Conservation (phyloP, 2,888 invertebrate species). For the Polyommatus icarus region DNA sequence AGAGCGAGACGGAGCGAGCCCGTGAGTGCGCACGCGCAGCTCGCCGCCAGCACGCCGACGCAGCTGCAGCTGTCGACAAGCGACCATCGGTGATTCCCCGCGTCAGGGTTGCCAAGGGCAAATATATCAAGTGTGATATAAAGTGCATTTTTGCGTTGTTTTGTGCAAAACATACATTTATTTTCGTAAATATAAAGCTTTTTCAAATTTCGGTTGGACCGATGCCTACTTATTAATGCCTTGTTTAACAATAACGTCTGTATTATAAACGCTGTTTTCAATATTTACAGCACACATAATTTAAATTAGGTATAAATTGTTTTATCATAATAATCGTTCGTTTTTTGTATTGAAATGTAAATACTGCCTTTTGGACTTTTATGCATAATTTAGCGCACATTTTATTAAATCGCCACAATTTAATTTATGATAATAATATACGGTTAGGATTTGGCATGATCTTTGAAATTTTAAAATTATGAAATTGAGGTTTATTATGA, state of each 20-base stretch:
- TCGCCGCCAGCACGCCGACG: constrained; percentile 58
- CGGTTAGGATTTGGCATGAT: not conserved
- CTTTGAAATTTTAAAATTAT: not conserved
- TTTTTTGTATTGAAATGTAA: constrained; percentile 36
- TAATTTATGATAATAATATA: not conserved
- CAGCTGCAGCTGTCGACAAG: constrained; percentile 54
- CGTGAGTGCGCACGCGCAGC: constrained; percentile 60
- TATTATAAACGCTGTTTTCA: not conserved
- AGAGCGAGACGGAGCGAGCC: constrained; percentile 68
- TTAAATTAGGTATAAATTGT: not conserved
- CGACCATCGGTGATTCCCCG: constrained; percentile 32
- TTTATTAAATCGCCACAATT: not conserved
- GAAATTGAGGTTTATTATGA: not conserved
- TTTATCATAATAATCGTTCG: not conserved
- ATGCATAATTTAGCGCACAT: not conserved
- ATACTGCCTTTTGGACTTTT: constrained; percentile 46
- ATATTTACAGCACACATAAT: not conserved
- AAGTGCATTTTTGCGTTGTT: not conserved
- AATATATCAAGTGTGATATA: not conserved
- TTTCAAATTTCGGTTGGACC: not conserved
- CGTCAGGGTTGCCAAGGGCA: not conserved
- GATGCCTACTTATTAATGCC: not conserved
- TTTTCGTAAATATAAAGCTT: not conserved
- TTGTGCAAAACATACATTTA: not conserved
- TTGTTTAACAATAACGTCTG: not conserved